These are phyloP conservation scores for Caenorhabditis imperialis DNA, from an alignment of 2,888 invertebrate genomes.

Conservation along the genomic window DNA sequence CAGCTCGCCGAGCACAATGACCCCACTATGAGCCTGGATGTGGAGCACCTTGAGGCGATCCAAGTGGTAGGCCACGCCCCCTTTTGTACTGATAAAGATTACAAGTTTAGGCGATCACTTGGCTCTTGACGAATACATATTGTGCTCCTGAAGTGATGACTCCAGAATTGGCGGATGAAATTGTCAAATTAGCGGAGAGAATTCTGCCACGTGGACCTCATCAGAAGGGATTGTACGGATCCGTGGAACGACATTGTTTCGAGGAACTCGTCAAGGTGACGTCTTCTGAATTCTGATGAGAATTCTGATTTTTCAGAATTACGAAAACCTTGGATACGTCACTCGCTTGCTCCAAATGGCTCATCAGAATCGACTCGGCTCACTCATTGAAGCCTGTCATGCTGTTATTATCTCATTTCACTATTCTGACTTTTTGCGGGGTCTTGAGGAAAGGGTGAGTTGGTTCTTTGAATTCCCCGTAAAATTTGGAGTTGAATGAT, in stretches of 20 bases:
- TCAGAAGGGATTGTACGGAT: conserved; percentile 5
- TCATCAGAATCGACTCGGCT: conserved; percentile 14
- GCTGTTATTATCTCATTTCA: conserved; percentile 24
- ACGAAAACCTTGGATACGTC: conserved; percentile 9
- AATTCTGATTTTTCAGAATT: conserved; percentile 7
- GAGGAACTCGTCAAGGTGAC: conserved; percentile 23
- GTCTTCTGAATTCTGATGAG: not conserved
- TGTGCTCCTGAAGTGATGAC: conserved; percentile 17
- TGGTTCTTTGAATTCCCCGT: not conserved
- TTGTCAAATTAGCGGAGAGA: conserved; percentile 7
- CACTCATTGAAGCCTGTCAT: conserved; percentile 27
- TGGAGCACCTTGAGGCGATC: conserved; percentile 14
- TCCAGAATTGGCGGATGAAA: conserved; percentile 23
- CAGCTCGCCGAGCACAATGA: not conserved
- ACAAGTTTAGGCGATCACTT: conserved; percentile 16
- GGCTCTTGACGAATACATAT: conserved; percentile 25
- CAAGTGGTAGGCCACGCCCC: conserved; percentile 19
- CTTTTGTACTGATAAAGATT: not conserved
- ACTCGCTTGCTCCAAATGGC: conserved; percentile 22
- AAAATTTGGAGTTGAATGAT: no score
- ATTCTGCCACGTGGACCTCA: conserved; percentile 16
- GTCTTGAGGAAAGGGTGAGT: conserved; percentile 13
- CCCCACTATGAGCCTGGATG: not conserved
- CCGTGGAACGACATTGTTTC: conserved; percentile 24
- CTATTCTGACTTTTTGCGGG: conserved; percentile 7